Percentiles rank a stretch among this genome's conserved stretches.
Conservation (phyloP, 2,888 invertebrate species). For the Melanostoma mellinum region DNA sequence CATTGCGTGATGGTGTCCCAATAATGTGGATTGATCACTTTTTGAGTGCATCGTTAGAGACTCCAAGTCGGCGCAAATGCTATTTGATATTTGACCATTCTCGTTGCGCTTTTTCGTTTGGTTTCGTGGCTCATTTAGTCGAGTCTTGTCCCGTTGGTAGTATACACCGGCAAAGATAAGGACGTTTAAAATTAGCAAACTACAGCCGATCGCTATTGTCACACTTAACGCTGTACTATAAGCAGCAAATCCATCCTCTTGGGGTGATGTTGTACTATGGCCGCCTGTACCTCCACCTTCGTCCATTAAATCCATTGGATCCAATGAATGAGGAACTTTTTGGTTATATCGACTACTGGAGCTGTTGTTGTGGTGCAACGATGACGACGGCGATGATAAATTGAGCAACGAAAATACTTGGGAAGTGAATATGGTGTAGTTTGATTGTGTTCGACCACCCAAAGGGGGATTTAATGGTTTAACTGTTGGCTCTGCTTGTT, state of each 20-base stretch:
- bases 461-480: constrained; percentile 82
- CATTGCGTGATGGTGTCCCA: constrained; percentile 89
- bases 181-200: constrained; percentile 94
- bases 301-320: constrained; percentile 79
- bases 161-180: constrained; percentile 97
- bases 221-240: constrained; percentile 95
- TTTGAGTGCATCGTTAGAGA: constrained; percentile 84
- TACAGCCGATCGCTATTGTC: constrained; percentile 97
- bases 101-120: constrained; percentile 88
- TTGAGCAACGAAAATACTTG: constrained; percentile 81
- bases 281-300: constrained; percentile 74
- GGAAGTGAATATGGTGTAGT: constrained; percentile 81
- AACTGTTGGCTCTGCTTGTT: constrained; percentile 81
- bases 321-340: constrained; percentile 76
- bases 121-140: constrained; percentile 84
- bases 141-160: constrained; percentile 93
- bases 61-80: constrained; percentile 93
- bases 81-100: constrained; percentile 94
- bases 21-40: constrained; percentile 88
- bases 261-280: constrained; percentile 83
- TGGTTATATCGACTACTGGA: constrained; percentile 76
- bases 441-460: constrained; percentile 77
- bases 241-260: constrained; percentile 94
- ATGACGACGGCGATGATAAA: constrained; percentile 81
- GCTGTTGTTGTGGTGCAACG: constrained; percentile 78